Conservation (phyloP, 2,113 vertebrate species). For the Perca fluviatilis region DNA sequence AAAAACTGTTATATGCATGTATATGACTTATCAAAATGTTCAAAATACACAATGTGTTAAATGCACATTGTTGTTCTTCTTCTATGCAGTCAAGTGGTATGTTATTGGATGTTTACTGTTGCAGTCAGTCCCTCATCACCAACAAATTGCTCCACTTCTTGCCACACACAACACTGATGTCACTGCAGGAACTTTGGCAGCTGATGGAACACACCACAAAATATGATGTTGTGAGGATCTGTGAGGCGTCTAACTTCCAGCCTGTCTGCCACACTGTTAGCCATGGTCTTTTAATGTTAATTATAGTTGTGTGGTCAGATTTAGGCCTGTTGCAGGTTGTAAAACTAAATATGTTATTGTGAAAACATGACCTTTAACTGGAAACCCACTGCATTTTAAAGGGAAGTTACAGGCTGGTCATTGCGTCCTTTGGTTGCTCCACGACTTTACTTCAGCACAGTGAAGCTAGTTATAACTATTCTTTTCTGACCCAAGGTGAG, state of each 20-base stretch:
- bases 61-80: neutral
- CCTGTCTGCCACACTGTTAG: neutral
- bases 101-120: neutral
- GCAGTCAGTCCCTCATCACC: neutral
- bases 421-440: too few species aligned
- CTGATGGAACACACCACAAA: neutral
- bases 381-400: too few species aligned
- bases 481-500: too few species aligned
- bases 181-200: neutral
- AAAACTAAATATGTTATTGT: neutral
- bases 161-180: neutral
- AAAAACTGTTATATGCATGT: neutral
- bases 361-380: too few species aligned
- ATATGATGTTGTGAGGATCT: neutral
- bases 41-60: neutral
- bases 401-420: too few species aligned
- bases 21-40: neutral
- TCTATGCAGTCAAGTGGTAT: neutral
- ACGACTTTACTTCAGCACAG: too few species aligned
- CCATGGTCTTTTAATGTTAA: neutral
- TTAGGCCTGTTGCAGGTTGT: constrained; percentile 8
- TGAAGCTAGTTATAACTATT: too few species aligned
- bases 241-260: neutral
- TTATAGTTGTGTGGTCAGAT: constrained; percentile 15
- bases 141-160: neutral